Evolutionary conservation across 1,140 invertebrate genomes (phyloP).

Genomic region (Macrocentrus cingulum): DNA sequence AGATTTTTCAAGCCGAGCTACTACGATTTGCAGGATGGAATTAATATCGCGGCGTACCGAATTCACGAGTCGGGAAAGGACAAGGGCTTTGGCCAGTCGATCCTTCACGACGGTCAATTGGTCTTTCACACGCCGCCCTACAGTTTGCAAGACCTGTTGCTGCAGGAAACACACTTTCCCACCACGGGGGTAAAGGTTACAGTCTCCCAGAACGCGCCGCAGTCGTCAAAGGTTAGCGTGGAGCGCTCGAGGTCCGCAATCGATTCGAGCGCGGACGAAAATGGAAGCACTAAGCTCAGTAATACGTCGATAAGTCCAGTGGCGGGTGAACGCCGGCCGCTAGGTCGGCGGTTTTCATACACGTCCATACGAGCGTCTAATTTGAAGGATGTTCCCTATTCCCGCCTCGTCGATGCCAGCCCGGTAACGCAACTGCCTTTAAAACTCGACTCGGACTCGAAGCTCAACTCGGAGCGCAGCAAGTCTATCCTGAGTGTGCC

Average conservation of each 20-base stretch:
- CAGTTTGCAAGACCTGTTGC: slow-evolving; percentile 74
- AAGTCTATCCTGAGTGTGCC: slow-evolving; percentile 64
- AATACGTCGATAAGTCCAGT: slow-evolving; percentile 51
- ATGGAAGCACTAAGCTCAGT: slow-evolving; percentile 45
- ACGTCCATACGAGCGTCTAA: slow-evolving; percentile 56
- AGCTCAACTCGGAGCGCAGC: slow-evolving; percentile 67
- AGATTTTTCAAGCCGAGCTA: slow-evolving; percentile 84
- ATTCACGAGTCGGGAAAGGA: slow-evolving; percentile 68
- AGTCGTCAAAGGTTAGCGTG: slow-evolving; percentile 40
- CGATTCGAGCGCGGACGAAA: slow-evolving; percentile 41
- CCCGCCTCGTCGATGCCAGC: slow-evolving; percentile 71
- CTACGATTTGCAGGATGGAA: slow-evolving; percentile 77
- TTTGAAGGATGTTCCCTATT: slow-evolving; percentile 75
- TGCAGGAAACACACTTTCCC: slow-evolving; percentile 65
- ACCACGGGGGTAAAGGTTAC: slow-evolving; percentile 41
- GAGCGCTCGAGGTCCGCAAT: slow-evolving; percentile 51
- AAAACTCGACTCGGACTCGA: slow-evolving; percentile 79
- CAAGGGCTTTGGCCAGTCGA: slow-evolving; percentile 90
- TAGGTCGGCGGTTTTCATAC: slow-evolving; percentile 67
- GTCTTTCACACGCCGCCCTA: slow-evolving; percentile 90
- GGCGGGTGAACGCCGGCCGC: slow-evolving; percentile 55
- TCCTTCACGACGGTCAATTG: slow-evolving; percentile 83
- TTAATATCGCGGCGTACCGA: slow-evolving; percentile 77
- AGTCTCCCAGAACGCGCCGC: slow-evolving; percentile 35
- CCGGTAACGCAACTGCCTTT: slow-evolving; percentile 59